Conservation (phyloP, 2,797 vertebrate species). For the Rhinogobio ventralis region DNA sequence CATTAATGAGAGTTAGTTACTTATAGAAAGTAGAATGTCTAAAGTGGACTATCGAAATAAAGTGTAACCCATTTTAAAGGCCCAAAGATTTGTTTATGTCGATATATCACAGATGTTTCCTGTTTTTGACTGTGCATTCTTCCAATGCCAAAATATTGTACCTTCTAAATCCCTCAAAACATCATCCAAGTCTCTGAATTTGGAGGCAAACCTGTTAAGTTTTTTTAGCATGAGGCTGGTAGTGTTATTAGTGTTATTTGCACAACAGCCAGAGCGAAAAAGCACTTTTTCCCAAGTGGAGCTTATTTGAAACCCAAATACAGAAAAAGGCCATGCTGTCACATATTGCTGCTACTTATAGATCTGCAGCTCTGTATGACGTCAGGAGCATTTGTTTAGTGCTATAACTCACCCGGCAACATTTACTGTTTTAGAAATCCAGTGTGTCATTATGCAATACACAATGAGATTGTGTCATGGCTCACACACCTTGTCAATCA, state of each 20-base stretch:
- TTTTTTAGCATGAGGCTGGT: neutral
- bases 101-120: neutral
- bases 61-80: neutral
- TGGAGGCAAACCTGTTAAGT: neutral
- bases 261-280: neutral
- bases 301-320: neutral
- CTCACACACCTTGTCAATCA: neutral
- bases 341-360: neutral
- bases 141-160: too few species aligned
- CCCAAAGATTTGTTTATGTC: neutral
- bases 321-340: neutral
- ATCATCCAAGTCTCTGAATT: neutral
- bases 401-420: neutral
- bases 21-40: neutral
- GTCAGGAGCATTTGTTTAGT: neutral
- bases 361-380: neutral
- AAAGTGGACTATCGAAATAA: neutral
- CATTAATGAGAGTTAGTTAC: neutral
- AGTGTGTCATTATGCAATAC: neutral
- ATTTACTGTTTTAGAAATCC: conserved; percentile 1
- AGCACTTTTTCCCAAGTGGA: neutral
- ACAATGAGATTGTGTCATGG: neutral
- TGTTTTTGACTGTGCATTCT: neutral
- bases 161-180: neutral
- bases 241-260: neutral